phyloP scores from a whole-genome alignment of 2,797 vertebrate species.

The Coreius guichenoti region DNA sequence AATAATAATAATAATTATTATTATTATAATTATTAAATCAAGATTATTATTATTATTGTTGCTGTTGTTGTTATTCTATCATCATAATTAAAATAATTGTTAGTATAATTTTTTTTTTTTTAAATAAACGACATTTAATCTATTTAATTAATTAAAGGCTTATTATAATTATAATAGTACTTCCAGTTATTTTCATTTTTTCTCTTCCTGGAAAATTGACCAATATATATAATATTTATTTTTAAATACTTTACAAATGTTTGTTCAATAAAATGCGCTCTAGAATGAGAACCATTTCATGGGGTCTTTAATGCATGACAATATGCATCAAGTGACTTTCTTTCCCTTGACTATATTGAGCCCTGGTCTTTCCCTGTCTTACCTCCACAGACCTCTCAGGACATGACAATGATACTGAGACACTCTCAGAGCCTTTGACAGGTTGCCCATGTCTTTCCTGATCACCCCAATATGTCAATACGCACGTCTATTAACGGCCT shows the following conservation, averaged over 20 bases:
- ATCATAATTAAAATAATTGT: neutral
- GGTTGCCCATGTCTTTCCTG: constrained; percentile 88
- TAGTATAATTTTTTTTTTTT: neutral
- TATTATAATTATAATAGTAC: neutral
- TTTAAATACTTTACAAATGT: neutral
- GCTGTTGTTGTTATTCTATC: neutral
- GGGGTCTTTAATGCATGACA: constrained; percentile 15
- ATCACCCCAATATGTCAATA: constrained; percentile 64
- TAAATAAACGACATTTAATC: neutral
- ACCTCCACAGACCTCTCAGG: constrained; percentile 93
- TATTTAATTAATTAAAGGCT: neutral
- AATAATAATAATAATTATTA: neutral
- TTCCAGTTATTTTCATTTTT: neutral
- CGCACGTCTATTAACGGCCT: constrained; percentile 75
- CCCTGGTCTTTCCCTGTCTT: constrained; percentile 81
- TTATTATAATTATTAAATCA: neutral
- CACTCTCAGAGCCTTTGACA: constrained; percentile 89
- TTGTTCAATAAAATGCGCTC: neutral
- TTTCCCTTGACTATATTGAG: constrained; percentile 61
- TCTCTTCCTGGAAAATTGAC: neutral
- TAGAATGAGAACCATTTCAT: neutral
- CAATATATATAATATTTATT: neutral
- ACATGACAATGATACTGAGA: constrained; percentile 96
- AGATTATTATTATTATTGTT: neutral
- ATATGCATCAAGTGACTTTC: constrained; percentile 24